Percentiles rank a stretch among this genome's conserved stretches.
Evolutionary conservation across 2,113 vertebrate species (phyloP).

Genomic region (Colistium nudipinnis): DNA sequence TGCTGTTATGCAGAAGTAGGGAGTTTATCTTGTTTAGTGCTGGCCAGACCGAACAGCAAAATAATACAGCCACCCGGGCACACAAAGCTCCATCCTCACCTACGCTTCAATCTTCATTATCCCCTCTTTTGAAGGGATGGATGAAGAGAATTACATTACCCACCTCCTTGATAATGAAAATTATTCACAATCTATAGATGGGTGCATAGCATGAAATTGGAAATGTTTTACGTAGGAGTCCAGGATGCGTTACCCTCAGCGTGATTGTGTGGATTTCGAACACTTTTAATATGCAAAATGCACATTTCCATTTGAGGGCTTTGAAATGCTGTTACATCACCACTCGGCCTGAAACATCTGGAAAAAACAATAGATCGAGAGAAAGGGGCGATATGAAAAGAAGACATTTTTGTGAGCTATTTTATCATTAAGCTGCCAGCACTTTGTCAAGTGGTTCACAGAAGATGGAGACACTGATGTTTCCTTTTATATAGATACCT

Average conservation of each 20-base stretch:
- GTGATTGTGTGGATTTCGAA: slow-evolving; percentile 69
- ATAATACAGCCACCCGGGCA: slow-evolving; percentile 11
- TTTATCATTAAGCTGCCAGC: slow-evolving; percentile 23
- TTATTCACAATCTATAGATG: slow-evolving; percentile 72
- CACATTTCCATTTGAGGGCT: slow-evolving; percentile 65
- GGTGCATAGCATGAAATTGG: slow-evolving; percentile 72
- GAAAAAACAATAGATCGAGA: slow-evolving; percentile 44
- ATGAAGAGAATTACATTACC: slow-evolving; percentile 62
- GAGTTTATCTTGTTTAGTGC: slow-evolving; percentile 18
- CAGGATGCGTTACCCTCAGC: slow-evolving; percentile 40
- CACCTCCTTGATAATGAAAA: slow-evolving; percentile 66
- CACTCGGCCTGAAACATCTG: slow-evolving; percentile 52
- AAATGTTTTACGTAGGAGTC: slow-evolving; percentile 72
- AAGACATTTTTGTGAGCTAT: slow-evolving; percentile 34
- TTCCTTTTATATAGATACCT: not conserved
- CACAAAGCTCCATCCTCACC: slow-evolving; percentile 36
- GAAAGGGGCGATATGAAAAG: slow-evolving; percentile 29
- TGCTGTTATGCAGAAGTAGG: slow-evolving; percentile 12
- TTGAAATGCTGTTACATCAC: slow-evolving; percentile 66
- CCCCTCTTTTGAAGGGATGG: slow-evolving; percentile 49
- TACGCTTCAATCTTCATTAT: slow-evolving; percentile 64
- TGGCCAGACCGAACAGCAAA: slow-evolving; percentile 21
- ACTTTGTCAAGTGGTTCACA: slow-evolving; percentile 18
- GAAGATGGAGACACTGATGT: not conserved
- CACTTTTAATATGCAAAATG: slow-evolving; percentile 72